A percentile compares a stretch with the other conserved stretches of the same genome.
Evolutionary conservation across 35 echinoderm and acorn worm species (phyloP).

Genomic region (Amphiura filiformis): DNA sequence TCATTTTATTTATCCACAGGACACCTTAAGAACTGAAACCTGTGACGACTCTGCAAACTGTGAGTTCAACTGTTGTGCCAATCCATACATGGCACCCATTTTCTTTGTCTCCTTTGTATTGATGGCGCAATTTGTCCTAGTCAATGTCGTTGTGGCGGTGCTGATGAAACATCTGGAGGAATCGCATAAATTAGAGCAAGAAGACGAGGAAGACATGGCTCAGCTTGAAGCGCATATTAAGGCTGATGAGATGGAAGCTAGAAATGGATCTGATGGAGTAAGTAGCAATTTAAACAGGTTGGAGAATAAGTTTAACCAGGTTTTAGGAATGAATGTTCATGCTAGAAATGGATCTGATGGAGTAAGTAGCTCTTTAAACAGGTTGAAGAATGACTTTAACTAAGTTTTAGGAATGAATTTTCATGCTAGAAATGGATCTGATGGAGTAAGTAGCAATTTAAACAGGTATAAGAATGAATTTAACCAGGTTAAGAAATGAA

Average conservation of each 20-base stretch:
- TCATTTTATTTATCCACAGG: constrained; percentile 41
- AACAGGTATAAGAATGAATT: no score
- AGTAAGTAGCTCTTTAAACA: no score
- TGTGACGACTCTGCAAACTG: constrained; percentile 58
- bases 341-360: not conserved
- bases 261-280: not conserved
- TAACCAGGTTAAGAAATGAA: no score
- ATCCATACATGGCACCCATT: constrained; percentile 75
- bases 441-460: not conserved
- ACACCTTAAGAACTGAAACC: constrained; percentile 65
- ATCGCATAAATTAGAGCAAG: constrained; percentile 89
- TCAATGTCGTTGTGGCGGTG: constrained; percentile 82
- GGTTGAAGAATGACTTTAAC: no score
- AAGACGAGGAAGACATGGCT: constrained; percentile 66
- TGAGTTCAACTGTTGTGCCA: constrained; percentile 84
- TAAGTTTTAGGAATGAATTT: no score
- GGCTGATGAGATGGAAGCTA: not conserved
- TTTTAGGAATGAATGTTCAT: no score
- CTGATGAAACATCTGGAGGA: constrained; percentile 98
- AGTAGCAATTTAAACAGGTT: no score
- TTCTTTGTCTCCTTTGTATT: constrained; percentile 95
- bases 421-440: not conserved
- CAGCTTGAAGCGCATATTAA: constrained; percentile 58
- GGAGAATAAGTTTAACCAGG: no score
- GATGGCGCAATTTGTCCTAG: constrained; percentile 99